Conservation (phyloP, 2,888 invertebrate genomes). For the Drosophila subquinaria region DNA sequence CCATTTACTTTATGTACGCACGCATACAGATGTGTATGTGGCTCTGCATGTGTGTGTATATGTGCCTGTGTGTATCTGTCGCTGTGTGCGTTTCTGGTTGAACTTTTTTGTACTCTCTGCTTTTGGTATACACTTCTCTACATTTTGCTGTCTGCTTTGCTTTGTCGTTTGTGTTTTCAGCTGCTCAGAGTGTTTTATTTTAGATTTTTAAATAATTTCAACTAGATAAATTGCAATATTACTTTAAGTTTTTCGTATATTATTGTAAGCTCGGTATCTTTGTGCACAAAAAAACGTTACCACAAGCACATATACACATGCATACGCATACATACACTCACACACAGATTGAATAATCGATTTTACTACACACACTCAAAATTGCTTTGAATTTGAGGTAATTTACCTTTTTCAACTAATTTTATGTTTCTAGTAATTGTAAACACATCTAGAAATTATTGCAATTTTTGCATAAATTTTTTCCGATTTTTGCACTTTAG, state of each 20-base stretch:
- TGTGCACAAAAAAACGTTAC: conserved; percentile 54
- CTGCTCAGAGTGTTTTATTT: conserved; percentile 15
- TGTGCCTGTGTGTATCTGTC: conserved; percentile 41
- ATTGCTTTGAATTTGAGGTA: conserved; percentile 40
- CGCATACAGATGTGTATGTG: conserved; percentile 19
- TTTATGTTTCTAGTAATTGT: conserved; percentile 57
- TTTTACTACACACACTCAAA: conserved; percentile 61
- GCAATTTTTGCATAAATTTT: conserved; percentile 57
- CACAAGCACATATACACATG: conserved; percentile 48
- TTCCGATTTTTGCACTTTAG: conserved; percentile 59
- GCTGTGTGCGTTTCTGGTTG: conserved; percentile 58
- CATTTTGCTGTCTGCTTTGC: conserved; percentile 44
- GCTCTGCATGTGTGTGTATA: conserved; percentile 1
- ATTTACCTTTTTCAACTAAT: conserved; percentile 56
- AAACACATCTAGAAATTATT: conserved; percentile 70
- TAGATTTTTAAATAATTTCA: conserved; percentile 39
- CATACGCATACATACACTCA: conserved; percentile 39
- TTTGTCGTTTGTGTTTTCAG: conserved; percentile 33
- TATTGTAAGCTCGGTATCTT: conserved; percentile 25
- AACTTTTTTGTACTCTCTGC: conserved; percentile 56
- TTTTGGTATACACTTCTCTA: conserved; percentile 60
- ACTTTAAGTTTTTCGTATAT: conserved; percentile 45
- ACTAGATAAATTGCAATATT: conserved; percentile 50
- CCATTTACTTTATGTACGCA: conserved; percentile 49
- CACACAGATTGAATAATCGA: conserved; percentile 78